Evolutionary conservation across 1,140 invertebrate genomes (phyloP).

Genomic region (Chironomus tepperi): DNA sequence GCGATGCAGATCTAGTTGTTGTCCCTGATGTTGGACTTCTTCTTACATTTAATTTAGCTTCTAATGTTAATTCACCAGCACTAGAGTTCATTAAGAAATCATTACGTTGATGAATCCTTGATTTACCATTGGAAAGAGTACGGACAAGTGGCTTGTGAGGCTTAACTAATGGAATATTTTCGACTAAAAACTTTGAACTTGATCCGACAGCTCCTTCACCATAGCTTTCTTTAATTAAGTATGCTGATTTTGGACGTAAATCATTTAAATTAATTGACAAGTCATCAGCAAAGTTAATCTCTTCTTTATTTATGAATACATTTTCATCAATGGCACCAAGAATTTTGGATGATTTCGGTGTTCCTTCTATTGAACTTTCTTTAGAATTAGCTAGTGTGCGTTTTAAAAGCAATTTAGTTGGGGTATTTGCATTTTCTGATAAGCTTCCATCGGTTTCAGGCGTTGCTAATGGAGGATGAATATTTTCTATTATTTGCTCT

Average conservation of each 20-base stretch:
- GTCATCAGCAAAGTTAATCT: conserved; percentile 10
- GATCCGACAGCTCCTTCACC: conserved; percentile 29
- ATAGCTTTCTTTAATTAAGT: conserved; percentile 22
- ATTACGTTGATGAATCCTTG: conserved; percentile 26
- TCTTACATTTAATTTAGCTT: background rate
- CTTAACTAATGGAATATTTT: conserved; percentile 28
- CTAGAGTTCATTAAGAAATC: conserved; percentile 25
- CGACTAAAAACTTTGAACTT: conserved; percentile 29
- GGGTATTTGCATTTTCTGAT: conserved; percentile 41
- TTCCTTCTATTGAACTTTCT: background rate
- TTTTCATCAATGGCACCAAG: conserved; percentile 21
- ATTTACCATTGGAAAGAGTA: conserved; percentile 37
- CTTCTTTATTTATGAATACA: background rate
- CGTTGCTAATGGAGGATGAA: conserved; percentile 47
- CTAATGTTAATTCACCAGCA: background rate
- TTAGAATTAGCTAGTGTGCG: background rate
- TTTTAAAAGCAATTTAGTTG: conserved; percentile 1
- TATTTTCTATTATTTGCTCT: conserved; percentile 18
- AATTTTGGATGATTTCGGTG: conserved; percentile 6
- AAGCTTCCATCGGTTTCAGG: conserved; percentile 51
- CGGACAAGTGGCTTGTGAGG: conserved; percentile 39
- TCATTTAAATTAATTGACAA: conserved; percentile 27
- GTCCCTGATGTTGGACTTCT: conserved; percentile 38
- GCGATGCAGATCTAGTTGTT: conserved; percentile 37
- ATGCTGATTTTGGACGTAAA: conserved; percentile 18